Conservation (phyloP, 2,113 vertebrate genomes). For the Mastomys coucha region DNA sequence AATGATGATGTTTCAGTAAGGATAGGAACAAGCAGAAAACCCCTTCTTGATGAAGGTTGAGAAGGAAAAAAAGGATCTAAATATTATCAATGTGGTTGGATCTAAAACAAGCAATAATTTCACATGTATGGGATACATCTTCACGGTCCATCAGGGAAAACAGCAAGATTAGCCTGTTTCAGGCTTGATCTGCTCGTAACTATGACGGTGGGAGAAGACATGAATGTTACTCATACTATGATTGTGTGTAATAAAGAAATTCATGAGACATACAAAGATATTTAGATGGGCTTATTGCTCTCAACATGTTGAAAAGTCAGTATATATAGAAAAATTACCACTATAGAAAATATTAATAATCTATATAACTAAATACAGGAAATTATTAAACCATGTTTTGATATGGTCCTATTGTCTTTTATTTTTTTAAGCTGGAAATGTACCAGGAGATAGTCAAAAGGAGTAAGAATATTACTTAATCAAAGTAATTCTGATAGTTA, state of each 20-base stretch:
- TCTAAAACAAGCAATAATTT: constrained; percentile 30
- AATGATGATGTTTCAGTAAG: not conserved
- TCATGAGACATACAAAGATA: not conserved
- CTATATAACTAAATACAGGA: constrained; percentile 15
- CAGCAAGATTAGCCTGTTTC: not conserved
- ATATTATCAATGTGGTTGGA: not conserved
- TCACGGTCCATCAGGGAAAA: not conserved
- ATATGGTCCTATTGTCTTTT: not conserved
- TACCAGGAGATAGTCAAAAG: not conserved
- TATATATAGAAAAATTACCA: constrained; percentile 8
- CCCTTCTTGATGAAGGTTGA: not conserved
- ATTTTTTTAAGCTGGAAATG: not conserved
- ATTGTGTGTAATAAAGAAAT: constrained; percentile 32
- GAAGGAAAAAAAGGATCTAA: not conserved
- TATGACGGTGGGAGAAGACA: too few relatives aligned
- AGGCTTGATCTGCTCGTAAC: not conserved
- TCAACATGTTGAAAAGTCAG: constrained; percentile 9
- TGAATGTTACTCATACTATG: not conserved
- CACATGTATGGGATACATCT: not conserved
- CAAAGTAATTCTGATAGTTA: constrained; percentile 7
- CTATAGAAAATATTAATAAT: constrained; percentile 7
- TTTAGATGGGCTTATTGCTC: constrained; percentile 35
- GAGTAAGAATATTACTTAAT: not conserved
- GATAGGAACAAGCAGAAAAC: not conserved
- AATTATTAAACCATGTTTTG: constrained; percentile 17